Evolutionary conservation across 2,888 invertebrate genomes (phyloP).

Genomic region (Lymantria monacha): DNA sequence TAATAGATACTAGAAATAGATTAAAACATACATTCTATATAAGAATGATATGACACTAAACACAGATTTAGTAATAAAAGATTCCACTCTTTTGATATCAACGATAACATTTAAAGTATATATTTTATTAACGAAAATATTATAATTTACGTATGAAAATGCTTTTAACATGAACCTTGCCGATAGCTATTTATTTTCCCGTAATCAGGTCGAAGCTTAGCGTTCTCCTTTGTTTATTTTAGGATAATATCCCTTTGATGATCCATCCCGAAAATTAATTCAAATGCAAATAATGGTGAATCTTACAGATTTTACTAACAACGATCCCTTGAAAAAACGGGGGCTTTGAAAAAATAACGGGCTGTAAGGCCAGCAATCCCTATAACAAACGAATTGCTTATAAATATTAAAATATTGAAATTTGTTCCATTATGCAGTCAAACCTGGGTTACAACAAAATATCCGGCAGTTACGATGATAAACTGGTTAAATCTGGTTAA

Average conservation of each 20-base stretch:
- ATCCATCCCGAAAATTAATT: conserved; percentile 20
- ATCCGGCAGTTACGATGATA: conserved; percentile 51
- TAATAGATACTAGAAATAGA: too few relatives aligned
- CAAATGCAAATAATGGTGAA: conserved; percentile 27
- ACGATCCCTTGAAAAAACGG: conserved; percentile 13
- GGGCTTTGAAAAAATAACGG: conserved; percentile 25
- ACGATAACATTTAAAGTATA: background rate
- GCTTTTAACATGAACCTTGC: background rate
- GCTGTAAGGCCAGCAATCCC: conserved; percentile 27
- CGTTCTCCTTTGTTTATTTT: conserved; percentile 14
- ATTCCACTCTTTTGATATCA: background rate
- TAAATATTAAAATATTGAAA: conserved; percentile 74
- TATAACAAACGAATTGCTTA: conserved; percentile 61
- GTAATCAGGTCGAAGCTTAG: conserved; percentile 2
- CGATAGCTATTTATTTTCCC: conserved; percentile 1
- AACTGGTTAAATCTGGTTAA: conserved; percentile 54
- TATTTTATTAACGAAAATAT: background rate
- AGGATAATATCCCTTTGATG: conserved; percentile 22
- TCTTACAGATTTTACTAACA: conserved; percentile 25
- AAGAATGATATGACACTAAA: background rate
- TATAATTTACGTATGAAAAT: background rate
- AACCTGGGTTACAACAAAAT: conserved; percentile 62
- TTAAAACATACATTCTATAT: too few relatives aligned
- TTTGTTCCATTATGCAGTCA: conserved; percentile 63
- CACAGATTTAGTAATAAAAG: background rate